Conservation (phyloP, 2,113 vertebrate species). For the Phycodurus eques region DNA sequence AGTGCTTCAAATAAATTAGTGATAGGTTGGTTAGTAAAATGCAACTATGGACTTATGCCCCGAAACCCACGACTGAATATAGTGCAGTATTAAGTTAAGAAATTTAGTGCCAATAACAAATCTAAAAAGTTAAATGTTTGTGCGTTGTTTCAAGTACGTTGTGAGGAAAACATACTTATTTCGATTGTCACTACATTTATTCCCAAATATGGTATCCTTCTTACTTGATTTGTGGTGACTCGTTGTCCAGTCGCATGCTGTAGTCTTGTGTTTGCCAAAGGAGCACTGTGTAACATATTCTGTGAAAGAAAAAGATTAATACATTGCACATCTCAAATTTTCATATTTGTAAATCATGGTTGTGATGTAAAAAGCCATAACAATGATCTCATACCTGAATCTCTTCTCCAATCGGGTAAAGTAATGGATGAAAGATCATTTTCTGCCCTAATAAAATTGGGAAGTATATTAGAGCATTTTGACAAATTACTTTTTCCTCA, state of each 20-base stretch:
- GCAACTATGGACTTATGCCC: not conserved
- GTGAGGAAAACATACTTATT: not conserved
- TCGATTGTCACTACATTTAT: not conserved
- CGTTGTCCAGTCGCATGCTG: constrained; percentile 78
- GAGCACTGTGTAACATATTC: constrained; percentile 78
- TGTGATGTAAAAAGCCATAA: not conserved
- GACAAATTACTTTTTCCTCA: not conserved
- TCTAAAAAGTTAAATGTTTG: not conserved
- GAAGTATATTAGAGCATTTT: not conserved
- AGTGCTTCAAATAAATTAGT: constrained; percentile 39
- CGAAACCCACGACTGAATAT: no score
- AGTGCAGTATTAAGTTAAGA: no score
- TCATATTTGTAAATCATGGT: not conserved
- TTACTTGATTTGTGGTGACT: constrained; percentile 67
- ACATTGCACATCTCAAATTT: not conserved
- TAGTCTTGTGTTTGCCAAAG: constrained; percentile 64
- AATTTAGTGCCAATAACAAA: not conserved
- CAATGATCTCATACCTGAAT: constrained; percentile 53
- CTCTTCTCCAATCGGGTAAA: constrained; percentile 60
- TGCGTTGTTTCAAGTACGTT: not conserved
- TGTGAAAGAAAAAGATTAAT: constrained; percentile 36
- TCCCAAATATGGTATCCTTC: not conserved
- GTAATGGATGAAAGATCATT: constrained; percentile 39
- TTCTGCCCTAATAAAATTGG: constrained; percentile 49
- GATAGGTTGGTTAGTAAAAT: constrained; percentile 26